These are phyloP conservation scores for Ammospiza caudacuta DNA, from an alignment of 2,113 vertebrate species.

Conservation along the genomic window DNA sequence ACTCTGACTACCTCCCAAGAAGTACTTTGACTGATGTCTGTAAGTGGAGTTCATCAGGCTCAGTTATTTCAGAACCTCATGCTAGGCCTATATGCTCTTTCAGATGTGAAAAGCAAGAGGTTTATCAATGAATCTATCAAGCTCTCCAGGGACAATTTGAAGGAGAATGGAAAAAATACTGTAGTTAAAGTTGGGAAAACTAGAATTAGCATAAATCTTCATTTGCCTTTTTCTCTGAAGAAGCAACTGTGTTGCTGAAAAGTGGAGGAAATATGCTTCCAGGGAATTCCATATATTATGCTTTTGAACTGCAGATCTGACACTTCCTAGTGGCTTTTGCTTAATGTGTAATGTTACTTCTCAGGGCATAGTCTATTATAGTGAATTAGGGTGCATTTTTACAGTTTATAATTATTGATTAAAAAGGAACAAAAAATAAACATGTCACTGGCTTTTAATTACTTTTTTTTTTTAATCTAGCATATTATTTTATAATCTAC, in stretches of 20 bases:
- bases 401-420: slow-evolving; percentile 50
- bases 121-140: not conserved
- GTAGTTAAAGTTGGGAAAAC: not conserved
- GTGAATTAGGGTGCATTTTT: slow-evolving; percentile 69
- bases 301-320: slow-evolving; percentile 48
- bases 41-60: not conserved
- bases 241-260: not conserved
- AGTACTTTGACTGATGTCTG: slow-evolving; percentile 10
- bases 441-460: slow-evolving; percentile 11
- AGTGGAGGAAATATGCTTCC: slow-evolving; percentile 38
- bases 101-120: not conserved
- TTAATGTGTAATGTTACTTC: slow-evolving; percentile 63
- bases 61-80: not conserved
- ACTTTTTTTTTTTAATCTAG: not conserved
- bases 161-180: not conserved
- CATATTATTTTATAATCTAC: slow-evolving; percentile 51
- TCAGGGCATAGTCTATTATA: slow-evolving; percentile 74
- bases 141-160: not conserved
- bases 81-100: not conserved
- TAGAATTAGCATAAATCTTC: not conserved
- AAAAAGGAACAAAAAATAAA: not conserved
- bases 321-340: slow-evolving; percentile 37
- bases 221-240: slow-evolving; percentile 6
- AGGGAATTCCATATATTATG: slow-evolving; percentile 43
- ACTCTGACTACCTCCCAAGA: slow-evolving; percentile 37